Percentiles rank a stretch among this genome's conserved stretches.
phyloP scores from a whole-genome alignment of 2,113 vertebrate genomes.

The Bathybates hornii region DNA sequence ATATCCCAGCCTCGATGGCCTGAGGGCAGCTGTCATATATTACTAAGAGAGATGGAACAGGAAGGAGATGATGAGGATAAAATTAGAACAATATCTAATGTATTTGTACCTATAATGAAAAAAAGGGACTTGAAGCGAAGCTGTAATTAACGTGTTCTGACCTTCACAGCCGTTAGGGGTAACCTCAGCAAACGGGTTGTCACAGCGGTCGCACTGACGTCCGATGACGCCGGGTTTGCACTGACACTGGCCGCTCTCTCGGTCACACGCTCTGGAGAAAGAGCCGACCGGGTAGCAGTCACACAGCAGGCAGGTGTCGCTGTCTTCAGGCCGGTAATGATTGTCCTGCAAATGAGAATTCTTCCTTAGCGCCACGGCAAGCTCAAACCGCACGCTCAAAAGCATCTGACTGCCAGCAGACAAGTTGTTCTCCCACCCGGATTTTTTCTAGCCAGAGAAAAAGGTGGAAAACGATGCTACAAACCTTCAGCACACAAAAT shows the following conservation, averaged over 20 bases:
- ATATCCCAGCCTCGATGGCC: conserved; percentile 86
- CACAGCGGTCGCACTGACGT: conserved; percentile 89
- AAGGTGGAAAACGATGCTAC: not conserved
- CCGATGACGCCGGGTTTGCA: conserved; percentile 93
- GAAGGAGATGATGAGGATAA: not conserved
- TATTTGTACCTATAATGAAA: not conserved
- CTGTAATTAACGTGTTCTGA: conserved; percentile 36
- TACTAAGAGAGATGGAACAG: conserved; percentile 66
- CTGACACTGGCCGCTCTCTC: conserved; percentile 83
- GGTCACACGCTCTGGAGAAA: conserved; percentile 83
- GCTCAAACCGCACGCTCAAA: not conserved
- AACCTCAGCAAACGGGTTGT: conserved; percentile 96
- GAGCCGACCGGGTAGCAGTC: conserved; percentile 92
- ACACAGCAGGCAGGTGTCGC: conserved; percentile 80
- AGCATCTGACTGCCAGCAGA: not conserved
- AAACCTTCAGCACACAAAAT: not conserved
- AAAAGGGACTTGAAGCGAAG: not conserved
- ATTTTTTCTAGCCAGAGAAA: not conserved
- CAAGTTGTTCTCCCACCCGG: not conserved
- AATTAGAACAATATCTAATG: not conserved
- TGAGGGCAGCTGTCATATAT: conserved; percentile 96
- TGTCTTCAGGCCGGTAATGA: conserved; percentile 78
- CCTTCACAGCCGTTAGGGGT: conserved; percentile 89
- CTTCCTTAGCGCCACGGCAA: not conserved
- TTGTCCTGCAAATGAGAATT: conserved; percentile 77